Conservation (phyloP, 2,797 vertebrate species). For the Urosaurus nigricauda region DNA sequence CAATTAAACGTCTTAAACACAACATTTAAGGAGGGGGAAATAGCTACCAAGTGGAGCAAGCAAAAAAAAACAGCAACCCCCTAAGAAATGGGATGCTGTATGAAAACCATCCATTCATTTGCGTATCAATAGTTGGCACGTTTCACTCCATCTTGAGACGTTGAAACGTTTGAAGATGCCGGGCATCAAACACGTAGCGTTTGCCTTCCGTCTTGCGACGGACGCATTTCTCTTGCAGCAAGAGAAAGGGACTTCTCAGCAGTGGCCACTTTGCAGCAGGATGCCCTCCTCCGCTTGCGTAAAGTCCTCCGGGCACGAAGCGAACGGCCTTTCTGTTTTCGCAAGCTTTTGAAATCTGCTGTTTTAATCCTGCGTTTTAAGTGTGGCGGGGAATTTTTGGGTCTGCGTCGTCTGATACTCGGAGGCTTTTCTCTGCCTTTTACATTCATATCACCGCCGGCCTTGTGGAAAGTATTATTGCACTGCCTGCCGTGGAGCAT, state of each 20-base stretch:
- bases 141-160: too few relatives aligned
- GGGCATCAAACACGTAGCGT: too few relatives aligned
- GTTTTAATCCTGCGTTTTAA: background rate
- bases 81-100: too few relatives aligned
- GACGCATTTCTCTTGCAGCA: too few relatives aligned
- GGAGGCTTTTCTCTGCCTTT: background rate
- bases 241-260: background rate
- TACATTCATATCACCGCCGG: background rate
- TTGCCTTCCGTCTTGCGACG: too few relatives aligned
- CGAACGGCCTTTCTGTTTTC: background rate
- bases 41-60: too few relatives aligned
- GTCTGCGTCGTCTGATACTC: background rate
- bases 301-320: background rate
- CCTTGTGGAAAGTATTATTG: background rate
- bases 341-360: background rate
- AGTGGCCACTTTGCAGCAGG: background rate
- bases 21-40: too few relatives aligned
- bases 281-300: background rate
- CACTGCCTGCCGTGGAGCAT: background rate
- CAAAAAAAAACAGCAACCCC: too few relatives aligned
- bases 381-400: background rate
- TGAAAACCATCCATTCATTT: too few relatives aligned
- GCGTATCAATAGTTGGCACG: too few relatives aligned
- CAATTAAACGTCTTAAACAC: too few relatives aligned
- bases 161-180: too few relatives aligned